Base-by-base conservation (phyloP, 2,888 invertebrate genomes). In the Isotomurus palustris region DNA sequence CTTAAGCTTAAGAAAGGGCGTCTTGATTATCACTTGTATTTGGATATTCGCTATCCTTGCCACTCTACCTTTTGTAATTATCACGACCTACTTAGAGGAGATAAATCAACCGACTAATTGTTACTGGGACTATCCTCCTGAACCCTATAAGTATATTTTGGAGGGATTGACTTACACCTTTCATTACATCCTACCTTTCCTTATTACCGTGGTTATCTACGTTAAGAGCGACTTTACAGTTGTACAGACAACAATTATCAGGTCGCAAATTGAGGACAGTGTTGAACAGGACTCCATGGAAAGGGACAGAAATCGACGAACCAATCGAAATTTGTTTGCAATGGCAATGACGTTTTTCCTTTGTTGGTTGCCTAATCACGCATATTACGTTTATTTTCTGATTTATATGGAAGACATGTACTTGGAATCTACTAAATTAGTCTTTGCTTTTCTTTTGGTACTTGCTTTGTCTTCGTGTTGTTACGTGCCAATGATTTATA, bases 311-410 rank as follows among this genome's bases (percentile, higher is more conserved):
- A 94, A 95, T 73, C 82, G 88, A 53, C 81, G 92, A 38, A 95
- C 96, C 6, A 95, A 97, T 76, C 84, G 91, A 67, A 99, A 97
- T 97, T 78, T 99, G 59, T 93, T 97, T 60, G 88, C 92, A 1
- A 99, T 99, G 97, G 97, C 90, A 10, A 85, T 87, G 12, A 91
- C 97, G 52, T 99, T 99, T 74, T 91, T 93, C 0, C 78, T 91
- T n/a, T 96, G 94, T 32, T 99, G 97, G 93, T 76, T 92, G 53
- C 92, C 93, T 69, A 78, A 97, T 58, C 97, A 97, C 74, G 78
- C 88, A 51, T 85, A 92, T 68, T 95, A 95, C 74, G 82, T 95
- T 32, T 81, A 89, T 71, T 86, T 86, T 72, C 89, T 91, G 73
- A 87, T 91, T 71, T 85, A 88, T 74, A 81, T 81, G 44, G 82